Conservation (phyloP, 2,888 invertebrate species). For the Conomelus anceps region DNA sequence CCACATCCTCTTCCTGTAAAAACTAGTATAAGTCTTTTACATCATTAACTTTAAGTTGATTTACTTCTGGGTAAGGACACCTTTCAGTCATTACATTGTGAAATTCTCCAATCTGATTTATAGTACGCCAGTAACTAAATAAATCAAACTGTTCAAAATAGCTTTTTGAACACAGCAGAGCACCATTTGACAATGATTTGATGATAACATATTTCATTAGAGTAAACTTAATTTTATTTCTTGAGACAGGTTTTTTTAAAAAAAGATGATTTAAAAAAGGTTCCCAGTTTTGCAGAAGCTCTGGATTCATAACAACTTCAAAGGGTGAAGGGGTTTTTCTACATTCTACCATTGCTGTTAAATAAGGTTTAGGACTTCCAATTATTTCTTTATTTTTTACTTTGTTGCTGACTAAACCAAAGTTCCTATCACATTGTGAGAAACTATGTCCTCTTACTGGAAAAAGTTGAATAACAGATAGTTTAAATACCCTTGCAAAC, state of each 20-base stretch:
- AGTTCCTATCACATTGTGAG: neutral
- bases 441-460: neutral
- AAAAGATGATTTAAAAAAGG: slow-evolving; percentile 3
- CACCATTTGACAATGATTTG: neutral
- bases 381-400: neutral
- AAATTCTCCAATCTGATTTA: neutral
- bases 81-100: slow-evolving; percentile 1
- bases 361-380: slow-evolving; percentile 2
- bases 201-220: slow-evolving; percentile 4
- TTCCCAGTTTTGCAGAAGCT: slow-evolving; percentile 11
- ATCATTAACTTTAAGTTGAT: neutral
- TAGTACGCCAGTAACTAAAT: neutral
- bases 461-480: neutral
- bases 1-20: neutral
- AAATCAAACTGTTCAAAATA: slow-evolving; percentile 10
- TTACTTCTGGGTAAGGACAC: slow-evolving; percentile 7
- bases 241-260: neutral
- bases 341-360: slow-evolving; percentile 2
- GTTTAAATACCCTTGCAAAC: neutral
- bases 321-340: slow-evolving; percentile 3
- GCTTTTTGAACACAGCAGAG: slow-evolving; percentile 3
- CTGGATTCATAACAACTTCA: slow-evolving; percentile 9
- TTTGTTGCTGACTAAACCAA: neutral
- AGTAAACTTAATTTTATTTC: slow-evolving; percentile 8
- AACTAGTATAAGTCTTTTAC: neutral